Conservation (phyloP, 2,113 vertebrate species). For the Sinosuthora webbiana region DNA sequence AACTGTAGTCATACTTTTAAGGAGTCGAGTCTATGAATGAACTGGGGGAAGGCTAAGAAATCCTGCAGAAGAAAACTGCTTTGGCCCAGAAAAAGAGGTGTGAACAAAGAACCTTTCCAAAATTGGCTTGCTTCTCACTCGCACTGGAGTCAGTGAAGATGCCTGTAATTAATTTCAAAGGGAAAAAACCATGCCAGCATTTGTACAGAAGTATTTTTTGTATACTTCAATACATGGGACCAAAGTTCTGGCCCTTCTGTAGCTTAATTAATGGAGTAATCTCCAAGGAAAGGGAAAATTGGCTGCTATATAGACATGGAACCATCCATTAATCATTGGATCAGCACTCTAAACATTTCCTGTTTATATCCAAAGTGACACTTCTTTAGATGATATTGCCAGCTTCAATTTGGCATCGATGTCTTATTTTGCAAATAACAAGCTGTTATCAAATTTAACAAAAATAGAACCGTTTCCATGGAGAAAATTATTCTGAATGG, state of each 20-base stretch:
- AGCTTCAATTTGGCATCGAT: slow-evolving; percentile 12
- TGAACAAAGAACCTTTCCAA: slow-evolving; percentile 7
- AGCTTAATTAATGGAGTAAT: slow-evolving; percentile 22
- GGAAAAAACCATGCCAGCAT: not conserved
- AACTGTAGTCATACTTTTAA: not conserved
- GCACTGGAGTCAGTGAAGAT: not conserved
- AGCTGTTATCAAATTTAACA: slow-evolving; percentile 43
- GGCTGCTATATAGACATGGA: slow-evolving; percentile 19
- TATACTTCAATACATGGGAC: not conserved
- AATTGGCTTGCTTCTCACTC: not conserved
- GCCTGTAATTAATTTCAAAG: slow-evolving; percentile 10
- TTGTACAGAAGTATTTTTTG: slow-evolving; percentile 23
- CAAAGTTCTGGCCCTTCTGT: not conserved
- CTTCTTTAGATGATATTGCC: slow-evolving; percentile 44
- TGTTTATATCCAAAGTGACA: slow-evolving; percentile 63
- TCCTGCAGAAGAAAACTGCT: not conserved
- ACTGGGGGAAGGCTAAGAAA: not conserved
- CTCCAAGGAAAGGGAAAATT: slow-evolving; percentile 55
- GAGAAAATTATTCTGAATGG: not conserved
- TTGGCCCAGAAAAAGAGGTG: not conserved
- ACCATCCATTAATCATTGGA: slow-evolving; percentile 55
- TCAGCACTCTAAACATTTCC: slow-evolving; percentile 64
- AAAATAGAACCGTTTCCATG: slow-evolving; percentile 26
- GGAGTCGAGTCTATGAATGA: not conserved
- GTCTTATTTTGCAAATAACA: slow-evolving; percentile 43